Percentiles rank a stretch among this genome's conserved stretches.
phyloP scores from a whole-genome alignment of 2,888 invertebrate genomes.

The Cantharis rufa region DNA sequence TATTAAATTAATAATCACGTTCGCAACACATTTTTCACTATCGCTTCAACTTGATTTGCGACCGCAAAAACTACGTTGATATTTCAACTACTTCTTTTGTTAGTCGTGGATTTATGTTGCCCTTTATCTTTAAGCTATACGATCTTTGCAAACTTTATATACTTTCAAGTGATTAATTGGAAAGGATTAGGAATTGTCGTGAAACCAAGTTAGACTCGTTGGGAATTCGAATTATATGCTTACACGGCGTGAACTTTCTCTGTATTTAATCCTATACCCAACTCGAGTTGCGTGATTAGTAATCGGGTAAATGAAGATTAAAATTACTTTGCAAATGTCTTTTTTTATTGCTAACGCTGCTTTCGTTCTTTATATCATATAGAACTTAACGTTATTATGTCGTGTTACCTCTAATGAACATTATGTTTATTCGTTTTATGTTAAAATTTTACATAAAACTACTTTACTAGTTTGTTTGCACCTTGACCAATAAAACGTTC shows the following conservation, averaged over 20 bases:
- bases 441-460: neutral
- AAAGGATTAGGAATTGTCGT: constrained; percentile 48
- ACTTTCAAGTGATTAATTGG: constrained; percentile 50
- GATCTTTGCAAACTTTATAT: constrained; percentile 48
- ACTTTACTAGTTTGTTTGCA: neutral
- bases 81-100: constrained; percentile 43
- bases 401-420: constrained; percentile 1
- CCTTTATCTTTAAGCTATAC: constrained; percentile 48
- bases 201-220: constrained; percentile 30
- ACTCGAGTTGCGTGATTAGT: constrained; percentile 12
- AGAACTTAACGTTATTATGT: constrained; percentile 12
- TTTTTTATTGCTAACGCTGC: neutral
- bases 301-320: constrained; percentile 15
- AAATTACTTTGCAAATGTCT: constrained; percentile 6
- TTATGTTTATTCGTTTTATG: neutral
- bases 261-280: constrained; percentile 21
- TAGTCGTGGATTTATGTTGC: constrained; percentile 47
- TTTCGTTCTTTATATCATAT: neutral
- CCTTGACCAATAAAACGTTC: neutral
- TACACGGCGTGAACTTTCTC: constrained; percentile 23
- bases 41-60: neutral
- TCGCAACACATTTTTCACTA: neutral
- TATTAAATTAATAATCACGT: neutral
- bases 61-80: constrained; percentile 26
- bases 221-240: constrained; percentile 33